These are phyloP conservation scores for Protomyctophum bolini DNA, from an alignment of 2,113 vertebrate genomes.

Conservation along the genomic window DNA sequence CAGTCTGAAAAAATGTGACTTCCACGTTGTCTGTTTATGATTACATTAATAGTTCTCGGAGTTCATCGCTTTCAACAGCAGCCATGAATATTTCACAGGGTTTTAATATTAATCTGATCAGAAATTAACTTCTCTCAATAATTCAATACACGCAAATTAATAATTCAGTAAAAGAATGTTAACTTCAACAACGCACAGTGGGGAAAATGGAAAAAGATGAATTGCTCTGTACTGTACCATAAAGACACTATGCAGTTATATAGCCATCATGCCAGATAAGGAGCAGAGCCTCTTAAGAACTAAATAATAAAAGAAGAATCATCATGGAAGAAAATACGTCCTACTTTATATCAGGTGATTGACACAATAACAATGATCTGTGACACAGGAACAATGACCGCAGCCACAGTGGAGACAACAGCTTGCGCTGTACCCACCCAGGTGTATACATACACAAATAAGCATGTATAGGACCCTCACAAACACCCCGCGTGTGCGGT, in stretches of 20 bases:
- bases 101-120: conserved; percentile 82
- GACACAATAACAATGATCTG: conserved; percentile 24
- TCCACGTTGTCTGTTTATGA: conserved; percentile 67
- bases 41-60: conserved; percentile 67
- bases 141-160: conserved; percentile 75
- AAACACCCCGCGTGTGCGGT: conserved; percentile 22
- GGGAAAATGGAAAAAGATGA: conserved; percentile 32
- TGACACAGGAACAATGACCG: conserved; percentile 10
- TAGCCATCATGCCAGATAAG: background rate
- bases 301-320: background rate
- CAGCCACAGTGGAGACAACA: conserved; percentile 15
- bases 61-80: conserved; percentile 64
- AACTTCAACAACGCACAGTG: conserved; percentile 40
- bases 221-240: conserved; percentile 1
- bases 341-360: conserved; percentile 25
- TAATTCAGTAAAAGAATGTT: conserved; percentile 77
- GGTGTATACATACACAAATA: conserved; percentile 9
- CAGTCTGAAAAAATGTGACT: conserved; percentile 33
- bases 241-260: background rate
- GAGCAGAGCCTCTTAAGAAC: background rate
- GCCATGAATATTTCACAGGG: conserved; percentile 76
- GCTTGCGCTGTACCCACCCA: conserved; percentile 21
- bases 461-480: conserved; percentile 37
- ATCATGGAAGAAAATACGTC: conserved; percentile 9
- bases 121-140: conserved; percentile 79